phyloP scores from a whole-genome alignment of 2,113 vertebrate species.

The Egretta garzetta region DNA sequence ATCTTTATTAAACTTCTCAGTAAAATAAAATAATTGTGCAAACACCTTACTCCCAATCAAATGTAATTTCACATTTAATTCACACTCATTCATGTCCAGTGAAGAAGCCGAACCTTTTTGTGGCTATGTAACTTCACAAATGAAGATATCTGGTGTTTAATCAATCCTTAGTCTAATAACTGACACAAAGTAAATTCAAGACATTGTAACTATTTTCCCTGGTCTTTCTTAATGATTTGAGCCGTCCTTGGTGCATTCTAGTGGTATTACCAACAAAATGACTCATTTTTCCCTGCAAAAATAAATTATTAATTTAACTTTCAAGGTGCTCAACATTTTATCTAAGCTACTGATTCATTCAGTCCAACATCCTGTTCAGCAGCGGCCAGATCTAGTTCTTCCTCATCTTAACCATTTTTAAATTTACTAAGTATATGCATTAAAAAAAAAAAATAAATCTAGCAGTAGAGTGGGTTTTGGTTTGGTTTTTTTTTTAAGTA shows the following conservation, averaged over 20 bases:
- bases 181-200: neutral
- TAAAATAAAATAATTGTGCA: neutral
- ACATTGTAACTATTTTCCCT: neutral
- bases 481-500: neutral
- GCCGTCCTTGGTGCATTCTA: neutral
- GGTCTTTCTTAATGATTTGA: neutral
- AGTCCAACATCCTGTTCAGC: neutral
- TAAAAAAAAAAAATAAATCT: neutral
- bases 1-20: neutral
- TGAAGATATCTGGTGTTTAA: neutral
- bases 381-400: neutral
- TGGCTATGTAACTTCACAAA: neutral
- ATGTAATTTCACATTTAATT: neutral
- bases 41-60: neutral
- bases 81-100: neutral
- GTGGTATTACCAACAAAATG: neutral
- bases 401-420: neutral
- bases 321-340: neutral
- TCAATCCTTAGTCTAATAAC: neutral
- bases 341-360: neutral
- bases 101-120: neutral
- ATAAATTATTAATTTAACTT: neutral
- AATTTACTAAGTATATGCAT: neutral
- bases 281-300: neutral
- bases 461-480: neutral